Evolutionary conservation across 2,888 invertebrate species (phyloP).

Genomic region (Cylloceria caligata): DNA sequence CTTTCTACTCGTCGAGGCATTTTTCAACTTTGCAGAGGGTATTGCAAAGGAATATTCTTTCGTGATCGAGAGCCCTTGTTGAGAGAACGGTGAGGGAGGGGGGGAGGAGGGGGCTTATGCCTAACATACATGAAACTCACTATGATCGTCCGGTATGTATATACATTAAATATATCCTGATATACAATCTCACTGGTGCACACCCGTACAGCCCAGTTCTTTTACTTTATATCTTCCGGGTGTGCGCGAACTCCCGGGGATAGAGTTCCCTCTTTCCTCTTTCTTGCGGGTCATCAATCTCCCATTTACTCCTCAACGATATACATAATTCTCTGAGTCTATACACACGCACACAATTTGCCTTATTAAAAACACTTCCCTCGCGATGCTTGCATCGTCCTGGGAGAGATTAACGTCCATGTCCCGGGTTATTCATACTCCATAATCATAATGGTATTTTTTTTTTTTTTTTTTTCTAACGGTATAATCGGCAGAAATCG

Average conservation of each 20-base stretch:
- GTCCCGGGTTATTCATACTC: not conserved
- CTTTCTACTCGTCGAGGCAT: slow-evolving; percentile 55
- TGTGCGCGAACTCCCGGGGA: slow-evolving; percentile 58
- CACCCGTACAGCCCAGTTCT: slow-evolving; percentile 11
- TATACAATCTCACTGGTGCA: not conserved
- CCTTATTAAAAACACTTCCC: not conserved
- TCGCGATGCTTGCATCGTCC: not conserved
- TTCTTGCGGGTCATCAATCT: slow-evolving; percentile 56
- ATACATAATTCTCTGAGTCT: slow-evolving; percentile 18
- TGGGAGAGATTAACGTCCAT: slow-evolving; percentile 7
- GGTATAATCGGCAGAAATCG: not conserved
- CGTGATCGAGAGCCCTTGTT: slow-evolving; percentile 56
- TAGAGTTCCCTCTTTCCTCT: slow-evolving; percentile 11
- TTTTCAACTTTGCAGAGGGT: slow-evolving; percentile 50
- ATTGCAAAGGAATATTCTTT: slow-evolving; percentile 14
- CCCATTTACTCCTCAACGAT: slow-evolving; percentile 52
- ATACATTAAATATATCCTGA: not conserved
- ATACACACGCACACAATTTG: slow-evolving; percentile 38
- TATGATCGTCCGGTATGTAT: slow-evolving; percentile 49
- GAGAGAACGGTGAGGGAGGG: too few relatives aligned
- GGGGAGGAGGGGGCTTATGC: slow-evolving; percentile 45
- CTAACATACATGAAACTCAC: slow-evolving; percentile 37
- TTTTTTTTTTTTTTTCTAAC: slow-evolving; percentile 3
- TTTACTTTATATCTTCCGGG: slow-evolving; percentile 59
- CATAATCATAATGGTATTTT: not conserved